These are phyloP conservation scores for Thymallus thymallus DNA, from an alignment of 2,113 vertebrate species.

Conservation along the genomic window DNA sequence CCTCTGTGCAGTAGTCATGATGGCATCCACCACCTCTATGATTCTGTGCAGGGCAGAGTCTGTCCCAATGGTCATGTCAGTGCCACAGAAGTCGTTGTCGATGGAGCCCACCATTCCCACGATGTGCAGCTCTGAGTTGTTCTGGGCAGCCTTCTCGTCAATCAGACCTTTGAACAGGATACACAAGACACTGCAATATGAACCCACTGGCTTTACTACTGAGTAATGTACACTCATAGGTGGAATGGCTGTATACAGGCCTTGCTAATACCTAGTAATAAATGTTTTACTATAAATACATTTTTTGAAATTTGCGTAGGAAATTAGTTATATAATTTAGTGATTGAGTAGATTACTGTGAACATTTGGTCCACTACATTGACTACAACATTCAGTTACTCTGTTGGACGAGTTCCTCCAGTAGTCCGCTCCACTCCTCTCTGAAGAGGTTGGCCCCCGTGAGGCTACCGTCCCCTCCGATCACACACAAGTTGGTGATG, in stretches of 20 bases:
- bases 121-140: constrained; percentile 85
- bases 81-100: constrained; percentile 98
- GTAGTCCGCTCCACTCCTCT: constrained; percentile 88
- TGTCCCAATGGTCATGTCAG: constrained; percentile 97
- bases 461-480: constrained; percentile 92
- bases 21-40: constrained; percentile 96
- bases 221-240: neutral
- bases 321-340: no score
- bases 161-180: constrained; percentile 77
- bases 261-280: no score
- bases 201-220: neutral
- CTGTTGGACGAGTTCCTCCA: constrained; percentile 79
- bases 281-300: no score
- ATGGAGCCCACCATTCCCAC: constrained; percentile 99
- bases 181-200: neutral
- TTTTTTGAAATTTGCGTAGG: no score
- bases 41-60: constrained; percentile 96
- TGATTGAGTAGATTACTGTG: no score
- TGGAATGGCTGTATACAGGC: no score
- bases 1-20: constrained; percentile 99
- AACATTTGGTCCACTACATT: no score
- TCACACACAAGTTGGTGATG: constrained; percentile 96
- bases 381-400: constrained; percentile 61
- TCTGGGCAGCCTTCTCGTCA: constrained; percentile 73
- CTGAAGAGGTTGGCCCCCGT: constrained; percentile 95